These are phyloP conservation scores for Mobula hypostoma DNA, from an alignment of 2,113 vertebrate species.

Conservation along the genomic window DNA sequence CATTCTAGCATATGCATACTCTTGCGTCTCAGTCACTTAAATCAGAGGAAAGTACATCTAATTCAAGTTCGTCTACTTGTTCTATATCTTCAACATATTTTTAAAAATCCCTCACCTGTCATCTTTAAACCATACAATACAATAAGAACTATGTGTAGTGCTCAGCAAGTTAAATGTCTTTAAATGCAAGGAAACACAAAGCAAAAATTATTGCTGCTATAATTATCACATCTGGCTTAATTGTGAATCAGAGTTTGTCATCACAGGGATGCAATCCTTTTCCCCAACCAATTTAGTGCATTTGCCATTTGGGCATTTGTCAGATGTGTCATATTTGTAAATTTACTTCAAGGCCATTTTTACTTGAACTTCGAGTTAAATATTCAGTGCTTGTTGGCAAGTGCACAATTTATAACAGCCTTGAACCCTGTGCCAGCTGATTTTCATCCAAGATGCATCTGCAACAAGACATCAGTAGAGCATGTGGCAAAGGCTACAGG, in stretches of 20 bases:
- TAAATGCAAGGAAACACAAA: not conserved
- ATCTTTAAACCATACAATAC: not conserved
- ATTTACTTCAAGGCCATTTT: not conserved
- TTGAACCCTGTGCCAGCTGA: not conserved
- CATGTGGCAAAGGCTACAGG: not conserved
- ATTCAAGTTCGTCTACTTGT: not conserved
- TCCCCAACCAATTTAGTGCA: not conserved
- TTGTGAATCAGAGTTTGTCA: not conserved
- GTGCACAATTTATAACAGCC: not conserved
- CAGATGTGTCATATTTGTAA: not conserved
- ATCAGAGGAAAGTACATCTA: not conserved
- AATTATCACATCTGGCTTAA: not conserved
- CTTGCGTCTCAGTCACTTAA: not conserved
- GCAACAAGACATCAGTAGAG: not conserved
- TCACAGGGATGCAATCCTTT: not conserved
- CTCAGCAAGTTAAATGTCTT: not conserved
- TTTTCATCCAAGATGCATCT: not conserved
- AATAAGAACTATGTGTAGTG: not conserved
- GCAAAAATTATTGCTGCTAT: not conserved
- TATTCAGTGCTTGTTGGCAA: not conserved
- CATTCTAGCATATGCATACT: too few relatives aligned
- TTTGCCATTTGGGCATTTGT: not conserved
- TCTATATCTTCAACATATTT: not conserved
- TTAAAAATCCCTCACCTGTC: not conserved
- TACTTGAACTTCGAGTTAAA: not conserved